Conservation (phyloP, 2,888 invertebrate genomes). For the Dynastes hyllus region DNA sequence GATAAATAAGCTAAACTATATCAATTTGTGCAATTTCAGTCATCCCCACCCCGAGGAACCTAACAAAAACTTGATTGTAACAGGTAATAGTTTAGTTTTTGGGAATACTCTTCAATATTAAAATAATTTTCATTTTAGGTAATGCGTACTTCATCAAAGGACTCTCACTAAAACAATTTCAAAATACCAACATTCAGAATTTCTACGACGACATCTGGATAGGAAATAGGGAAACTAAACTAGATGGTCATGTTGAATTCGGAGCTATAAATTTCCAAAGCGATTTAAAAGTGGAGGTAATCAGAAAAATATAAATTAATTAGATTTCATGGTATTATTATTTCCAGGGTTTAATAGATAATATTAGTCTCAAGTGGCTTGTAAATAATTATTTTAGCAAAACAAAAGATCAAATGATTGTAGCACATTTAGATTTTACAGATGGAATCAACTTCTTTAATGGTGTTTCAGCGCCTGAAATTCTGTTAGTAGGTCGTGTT, state of each 20-base stretch:
- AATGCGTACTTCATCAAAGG: conserved; percentile 69
- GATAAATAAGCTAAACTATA: conserved; percentile 65
- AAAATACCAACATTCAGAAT: conserved; percentile 66
- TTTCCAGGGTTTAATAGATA: conserved; percentile 71
- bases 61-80: conserved; percentile 63
- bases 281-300: conserved; percentile 65
- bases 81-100: conserved; percentile 62
- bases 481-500: conserved; percentile 65
- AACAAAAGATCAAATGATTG: conserved; percentile 71
- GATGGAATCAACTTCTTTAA: conserved; percentile 67
- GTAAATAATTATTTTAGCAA: conserved; percentile 73
- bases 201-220: conserved; percentile 72
- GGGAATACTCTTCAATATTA: background rate
- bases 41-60: conserved; percentile 59
- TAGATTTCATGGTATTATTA: no score
- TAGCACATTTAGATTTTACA: conserved; percentile 69
- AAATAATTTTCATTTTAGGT: conserved; percentile 63
- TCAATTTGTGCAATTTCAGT: conserved; percentile 64
- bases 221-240: conserved; percentile 65
- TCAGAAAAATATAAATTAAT: background rate
- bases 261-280: conserved; percentile 65
- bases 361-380: conserved; percentile 70
- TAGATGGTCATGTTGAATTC: conserved; percentile 64
- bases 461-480: conserved; percentile 64
- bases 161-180: conserved; percentile 70